These are phyloP conservation scores for Drosophila suzukii DNA, from an alignment of 1,140 invertebrate species.

Conservation along the genomic window DNA sequence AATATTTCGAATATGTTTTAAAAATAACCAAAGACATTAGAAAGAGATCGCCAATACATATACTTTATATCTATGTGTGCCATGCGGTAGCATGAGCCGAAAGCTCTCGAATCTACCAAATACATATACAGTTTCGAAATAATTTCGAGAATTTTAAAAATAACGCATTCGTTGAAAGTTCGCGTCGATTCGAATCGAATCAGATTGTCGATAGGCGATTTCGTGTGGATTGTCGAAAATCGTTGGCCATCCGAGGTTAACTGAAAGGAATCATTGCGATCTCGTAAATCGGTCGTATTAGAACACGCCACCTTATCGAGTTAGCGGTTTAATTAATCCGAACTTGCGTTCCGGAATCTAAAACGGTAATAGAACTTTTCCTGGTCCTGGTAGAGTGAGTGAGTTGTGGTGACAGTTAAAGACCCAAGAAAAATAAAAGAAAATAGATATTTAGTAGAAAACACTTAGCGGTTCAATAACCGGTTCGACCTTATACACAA, in stretches of 20 bases:
- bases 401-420: constrained; percentile 11
- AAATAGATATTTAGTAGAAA: not conserved
- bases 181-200: constrained; percentile 56
- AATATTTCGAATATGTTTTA: constrained; percentile 81
- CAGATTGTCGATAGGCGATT: constrained; percentile 31
- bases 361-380: constrained; percentile 11
- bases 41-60: constrained; percentile 57
- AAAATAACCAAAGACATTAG: constrained; percentile 76
- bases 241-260: constrained; percentile 42
- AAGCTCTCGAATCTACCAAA: constrained; percentile 48
- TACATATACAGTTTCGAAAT: constrained; percentile 76
- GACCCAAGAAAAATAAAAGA: not conserved
- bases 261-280: constrained; percentile 79
- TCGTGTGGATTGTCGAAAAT: constrained; percentile 58
- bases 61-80: constrained; percentile 39
- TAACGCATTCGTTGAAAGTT: constrained; percentile 76
- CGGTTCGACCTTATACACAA: constrained; percentile 13
- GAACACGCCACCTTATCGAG: constrained; percentile 38
- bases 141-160: constrained; percentile 84
- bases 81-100: constrained; percentile 50
- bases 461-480: constrained; percentile 5
- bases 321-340: constrained; percentile 15
- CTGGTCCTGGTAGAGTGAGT: constrained; percentile 30
- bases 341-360: constrained; percentile 16
- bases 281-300: constrained; percentile 83